Conservation (phyloP, 2,888 invertebrate species). For the Synergus laeviventris region DNA sequence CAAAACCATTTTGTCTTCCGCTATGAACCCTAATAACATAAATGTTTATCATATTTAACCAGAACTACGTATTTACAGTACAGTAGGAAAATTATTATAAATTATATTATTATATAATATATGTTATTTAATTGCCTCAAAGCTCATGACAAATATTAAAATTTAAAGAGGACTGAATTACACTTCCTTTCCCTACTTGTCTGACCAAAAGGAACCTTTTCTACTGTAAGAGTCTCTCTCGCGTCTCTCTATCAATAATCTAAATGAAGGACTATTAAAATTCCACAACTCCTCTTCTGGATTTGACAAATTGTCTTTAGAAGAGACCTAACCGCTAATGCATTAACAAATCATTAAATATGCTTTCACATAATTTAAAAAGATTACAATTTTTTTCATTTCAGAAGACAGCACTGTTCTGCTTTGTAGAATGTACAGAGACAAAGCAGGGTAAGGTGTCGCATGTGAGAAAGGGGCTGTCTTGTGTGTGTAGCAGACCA, state of each 20-base stretch:
- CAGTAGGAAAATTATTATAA: neutral
- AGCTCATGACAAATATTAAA: neutral
- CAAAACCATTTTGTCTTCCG: slow-evolving; percentile 52
- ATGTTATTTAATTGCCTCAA: neutral
- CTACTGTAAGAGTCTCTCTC: neutral
- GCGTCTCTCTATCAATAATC: neutral
- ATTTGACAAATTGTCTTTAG: neutral
- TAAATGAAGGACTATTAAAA: neutral
- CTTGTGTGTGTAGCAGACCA: slow-evolving; percentile 27
- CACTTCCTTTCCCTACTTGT: neutral
- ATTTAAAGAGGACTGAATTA: slow-evolving; percentile 3
- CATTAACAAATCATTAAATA: neutral
- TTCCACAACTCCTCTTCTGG: neutral
- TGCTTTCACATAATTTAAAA: neutral
- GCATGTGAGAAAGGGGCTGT: slow-evolving; percentile 46
- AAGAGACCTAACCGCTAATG: neutral
- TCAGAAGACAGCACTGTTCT: neutral
- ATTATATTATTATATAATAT: neutral
- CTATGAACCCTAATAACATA: neutral
- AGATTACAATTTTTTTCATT: neutral
- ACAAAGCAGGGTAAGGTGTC: slow-evolving; percentile 53
- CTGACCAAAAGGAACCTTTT: neutral
- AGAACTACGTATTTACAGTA: too few species aligned
- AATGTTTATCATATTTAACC: too few species aligned
- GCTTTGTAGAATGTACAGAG: slow-evolving; percentile 43